Percentiles rank a stretch among this genome's conserved stretches.
phyloP scores from a whole-genome alignment of 2,113 vertebrate species.

The Scopus umbretta region DNA sequence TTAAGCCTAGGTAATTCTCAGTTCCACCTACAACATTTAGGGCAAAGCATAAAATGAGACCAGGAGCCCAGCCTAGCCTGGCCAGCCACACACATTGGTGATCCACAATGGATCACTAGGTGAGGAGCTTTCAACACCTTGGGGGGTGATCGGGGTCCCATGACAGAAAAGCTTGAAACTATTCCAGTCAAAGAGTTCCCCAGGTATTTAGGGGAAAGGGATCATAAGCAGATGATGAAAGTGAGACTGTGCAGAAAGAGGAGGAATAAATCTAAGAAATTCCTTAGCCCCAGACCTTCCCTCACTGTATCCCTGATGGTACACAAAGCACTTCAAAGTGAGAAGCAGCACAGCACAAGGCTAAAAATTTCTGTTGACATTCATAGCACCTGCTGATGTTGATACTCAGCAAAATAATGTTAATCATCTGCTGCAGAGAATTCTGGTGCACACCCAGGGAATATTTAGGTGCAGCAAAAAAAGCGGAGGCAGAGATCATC shows the following conservation, averaged over 20 bases:
- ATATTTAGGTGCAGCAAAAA: neutral
- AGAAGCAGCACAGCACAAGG: neutral
- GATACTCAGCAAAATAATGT: neutral
- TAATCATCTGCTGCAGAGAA: neutral
- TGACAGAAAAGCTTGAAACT: neutral
- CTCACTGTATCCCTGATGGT: neutral
- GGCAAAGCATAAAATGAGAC: neutral
- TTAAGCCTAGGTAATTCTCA: neutral
- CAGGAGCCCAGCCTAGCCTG: neutral
- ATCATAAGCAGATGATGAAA: neutral
- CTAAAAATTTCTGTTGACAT: neutral
- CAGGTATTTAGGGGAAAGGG: neutral
- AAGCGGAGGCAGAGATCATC: neutral
- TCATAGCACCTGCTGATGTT: neutral
- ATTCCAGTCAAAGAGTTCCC: neutral
- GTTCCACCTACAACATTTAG: neutral
- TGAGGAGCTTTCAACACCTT: neutral
- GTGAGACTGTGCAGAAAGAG: neutral
- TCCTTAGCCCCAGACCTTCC: neutral
- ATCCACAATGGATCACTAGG: neutral
- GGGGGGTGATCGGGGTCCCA: neutral
- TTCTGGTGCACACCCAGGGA: neutral
- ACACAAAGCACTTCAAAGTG: neutral
- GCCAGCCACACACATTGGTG: neutral
- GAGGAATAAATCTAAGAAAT: neutral